Conservation (phyloP, 1,140 invertebrate species). For the Lepidostoma basale region DNA sequence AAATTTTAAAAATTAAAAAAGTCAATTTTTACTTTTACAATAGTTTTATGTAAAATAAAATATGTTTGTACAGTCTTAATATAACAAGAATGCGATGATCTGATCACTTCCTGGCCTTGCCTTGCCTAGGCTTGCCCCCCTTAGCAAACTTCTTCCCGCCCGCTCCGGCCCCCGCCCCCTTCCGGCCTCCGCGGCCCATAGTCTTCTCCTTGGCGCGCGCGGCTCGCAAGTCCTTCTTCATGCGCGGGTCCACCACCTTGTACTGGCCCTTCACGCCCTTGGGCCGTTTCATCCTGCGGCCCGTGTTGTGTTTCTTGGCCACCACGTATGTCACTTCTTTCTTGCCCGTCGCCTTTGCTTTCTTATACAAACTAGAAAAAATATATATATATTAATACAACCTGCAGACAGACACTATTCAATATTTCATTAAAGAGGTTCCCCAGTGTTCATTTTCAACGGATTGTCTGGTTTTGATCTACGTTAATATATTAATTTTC, state of each 20-base stretch:
- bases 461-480: no score
- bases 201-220: slow-evolving; percentile 67
- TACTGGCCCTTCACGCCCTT: slow-evolving; percentile 89
- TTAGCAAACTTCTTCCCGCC: slow-evolving; percentile 47
- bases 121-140: slow-evolving; percentile 46
- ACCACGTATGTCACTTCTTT: slow-evolving; percentile 94
- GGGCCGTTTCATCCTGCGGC: slow-evolving; percentile 79
- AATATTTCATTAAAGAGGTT: no score
- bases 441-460: no score
- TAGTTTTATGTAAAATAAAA: slow-evolving; percentile 2
- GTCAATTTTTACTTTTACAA: no score
- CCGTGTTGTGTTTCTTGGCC: slow-evolving; percentile 84
- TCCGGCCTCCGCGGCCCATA: slow-evolving; percentile 49
- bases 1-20: no score
- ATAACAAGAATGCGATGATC: background rate
- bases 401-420: no score
- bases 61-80: slow-evolving; percentile 9
- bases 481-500: no score
- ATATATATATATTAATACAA: slow-evolving; percentile 24
- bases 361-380: slow-evolving; percentile 85
- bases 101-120: slow-evolving; percentile 14
- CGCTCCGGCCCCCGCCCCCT: slow-evolving; percentile 22
- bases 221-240: slow-evolving; percentile 91
- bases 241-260: slow-evolving; percentile 91
- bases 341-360: slow-evolving; percentile 82